Conservation (phyloP, 1,140 invertebrate genomes). For the Drosophila nigromelanica region DNA sequence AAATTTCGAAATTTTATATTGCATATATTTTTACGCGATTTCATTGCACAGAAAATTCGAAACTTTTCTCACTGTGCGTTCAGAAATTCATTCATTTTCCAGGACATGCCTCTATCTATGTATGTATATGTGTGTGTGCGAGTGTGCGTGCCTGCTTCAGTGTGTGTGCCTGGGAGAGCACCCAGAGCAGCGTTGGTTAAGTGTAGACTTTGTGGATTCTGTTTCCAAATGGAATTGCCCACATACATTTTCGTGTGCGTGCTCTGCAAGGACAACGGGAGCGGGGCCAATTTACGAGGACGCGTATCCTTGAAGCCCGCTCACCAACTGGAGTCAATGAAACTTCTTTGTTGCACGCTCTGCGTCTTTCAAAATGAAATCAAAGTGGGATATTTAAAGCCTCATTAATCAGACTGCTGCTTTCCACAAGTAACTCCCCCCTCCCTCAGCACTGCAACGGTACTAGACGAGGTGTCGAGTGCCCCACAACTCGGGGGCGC, state of each 20-base stretch:
- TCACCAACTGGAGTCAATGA: constrained; percentile 73
- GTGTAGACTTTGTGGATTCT: constrained; percentile 68
- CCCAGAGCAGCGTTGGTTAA: constrained; percentile 9
- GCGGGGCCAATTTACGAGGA: constrained; percentile 55
- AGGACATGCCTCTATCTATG: constrained; percentile 41
- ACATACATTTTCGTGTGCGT: constrained; percentile 47
- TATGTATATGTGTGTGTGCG: constrained; percentile 9
- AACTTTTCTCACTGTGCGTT: constrained; percentile 30
- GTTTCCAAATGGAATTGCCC: constrained; percentile 52
- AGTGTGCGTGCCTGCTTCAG: neutral
- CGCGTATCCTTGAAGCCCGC: constrained; percentile 29
- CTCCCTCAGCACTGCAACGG: constrained; percentile 4
- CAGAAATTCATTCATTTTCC: constrained; percentile 56
- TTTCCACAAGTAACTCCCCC: constrained; percentile 19
- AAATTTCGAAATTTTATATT: no score
- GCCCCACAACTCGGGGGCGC: constrained; percentile 15
- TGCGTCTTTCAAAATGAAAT: constrained; percentile 78
- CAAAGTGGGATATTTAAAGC: constrained; percentile 83
- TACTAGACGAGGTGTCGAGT: constrained; percentile 32
- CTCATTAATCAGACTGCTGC: constrained; percentile 77
- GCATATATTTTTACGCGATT: no score
- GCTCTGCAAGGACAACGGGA: constrained; percentile 35
- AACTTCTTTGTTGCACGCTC: constrained; percentile 77
- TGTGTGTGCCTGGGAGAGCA: constrained; percentile 43
- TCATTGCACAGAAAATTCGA: no score